Conservation (phyloP, 35 echinoderm and acorn worm species). For the Apostichopus californicus region DNA sequence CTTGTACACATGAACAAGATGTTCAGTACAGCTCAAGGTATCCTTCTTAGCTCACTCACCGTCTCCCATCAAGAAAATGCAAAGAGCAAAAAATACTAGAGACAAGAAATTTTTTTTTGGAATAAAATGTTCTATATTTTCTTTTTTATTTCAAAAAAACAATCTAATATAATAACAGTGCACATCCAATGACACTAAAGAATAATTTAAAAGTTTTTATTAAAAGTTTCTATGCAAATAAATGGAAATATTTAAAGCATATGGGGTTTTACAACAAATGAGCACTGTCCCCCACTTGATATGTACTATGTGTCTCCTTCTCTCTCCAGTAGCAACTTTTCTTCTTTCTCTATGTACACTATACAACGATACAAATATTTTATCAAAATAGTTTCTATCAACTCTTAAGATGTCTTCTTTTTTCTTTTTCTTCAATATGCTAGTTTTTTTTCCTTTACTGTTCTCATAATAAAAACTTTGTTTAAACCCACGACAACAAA, state of each 20-base stretch:
- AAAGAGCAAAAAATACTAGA: background rate
- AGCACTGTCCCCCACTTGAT: background rate
- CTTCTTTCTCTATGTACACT: constrained; percentile 31
- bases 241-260: constrained; percentile 1
- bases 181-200: constrained; percentile 19
- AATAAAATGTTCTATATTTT: constrained; percentile 3
- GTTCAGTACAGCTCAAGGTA: no score
- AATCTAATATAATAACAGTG: background rate
- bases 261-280: background rate
- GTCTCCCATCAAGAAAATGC: no score
- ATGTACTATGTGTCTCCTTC: background rate
- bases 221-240: background rate
- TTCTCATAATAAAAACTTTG: background rate
- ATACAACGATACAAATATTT: constrained; percentile 30
- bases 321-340: background rate
- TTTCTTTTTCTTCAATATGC: background rate
- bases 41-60: no score
- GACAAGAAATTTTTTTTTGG: background rate
- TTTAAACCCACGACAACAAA: background rate
- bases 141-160: constrained; percentile 22
- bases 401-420: background rate
- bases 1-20: no score
- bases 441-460: background rate
- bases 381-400: constrained; percentile 41
- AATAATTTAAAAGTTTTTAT: background rate